Conservation (phyloP, 2,797 vertebrate species). For the Lithobates pipiens region DNA sequence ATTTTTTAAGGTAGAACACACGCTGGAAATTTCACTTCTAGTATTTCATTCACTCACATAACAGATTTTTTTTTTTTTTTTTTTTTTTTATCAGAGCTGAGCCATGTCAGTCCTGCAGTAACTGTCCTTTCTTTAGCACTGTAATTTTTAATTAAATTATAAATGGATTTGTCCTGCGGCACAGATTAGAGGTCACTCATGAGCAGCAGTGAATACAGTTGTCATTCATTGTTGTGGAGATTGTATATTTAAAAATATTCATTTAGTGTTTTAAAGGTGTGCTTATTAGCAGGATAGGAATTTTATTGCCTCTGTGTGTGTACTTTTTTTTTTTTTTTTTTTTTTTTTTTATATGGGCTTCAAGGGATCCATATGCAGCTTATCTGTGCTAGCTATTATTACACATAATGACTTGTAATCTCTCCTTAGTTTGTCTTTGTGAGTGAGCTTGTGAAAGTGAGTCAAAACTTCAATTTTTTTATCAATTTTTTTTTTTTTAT, state of each 20-base stretch:
- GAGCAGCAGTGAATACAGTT: not conserved
- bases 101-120: not conserved
- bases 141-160: conserved; percentile 18
- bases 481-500: no score
- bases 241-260: not conserved
- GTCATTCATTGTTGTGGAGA: not conserved
- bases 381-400: conserved; percentile 42
- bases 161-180: conserved; percentile 26
- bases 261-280: no score
- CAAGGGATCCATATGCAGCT: conserved; percentile 38
- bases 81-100: no score
- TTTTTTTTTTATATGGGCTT: not conserved
- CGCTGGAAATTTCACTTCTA: no score
- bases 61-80: not conserved
- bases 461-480: no score
- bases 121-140: not conserved
- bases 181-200: conserved; percentile 39
- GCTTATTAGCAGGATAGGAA: no score
- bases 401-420: conserved; percentile 41
- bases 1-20: no score
- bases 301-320: no score
- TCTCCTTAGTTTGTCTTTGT: not conserved
- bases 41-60: not conserved
- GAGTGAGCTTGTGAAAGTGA: no score
- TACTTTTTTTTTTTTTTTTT: no score